phyloP scores from a whole-genome alignment of 2,888 invertebrate species.

The Macaria liturata region DNA sequence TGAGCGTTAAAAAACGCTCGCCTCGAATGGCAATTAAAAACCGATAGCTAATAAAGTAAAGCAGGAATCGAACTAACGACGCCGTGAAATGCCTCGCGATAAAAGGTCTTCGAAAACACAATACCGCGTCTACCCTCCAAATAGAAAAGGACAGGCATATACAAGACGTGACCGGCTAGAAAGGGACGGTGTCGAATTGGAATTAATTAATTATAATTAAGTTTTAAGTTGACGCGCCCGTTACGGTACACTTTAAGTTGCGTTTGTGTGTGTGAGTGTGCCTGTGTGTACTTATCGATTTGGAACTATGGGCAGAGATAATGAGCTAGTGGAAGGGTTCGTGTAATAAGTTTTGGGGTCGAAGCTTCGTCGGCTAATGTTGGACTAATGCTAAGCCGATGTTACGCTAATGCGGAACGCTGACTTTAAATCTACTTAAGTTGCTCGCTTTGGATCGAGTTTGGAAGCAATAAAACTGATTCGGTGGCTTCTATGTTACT shows the following conservation, averaged over 20 bases:
- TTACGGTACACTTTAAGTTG: slow-evolving; percentile 76
- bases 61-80: slow-evolving; percentile 77
- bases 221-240: slow-evolving; percentile 89
- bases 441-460: not conserved
- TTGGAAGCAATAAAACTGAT: not conserved
- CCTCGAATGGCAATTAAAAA: slow-evolving; percentile 76
- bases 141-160: slow-evolving; percentile 65
- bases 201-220: slow-evolving; percentile 93
- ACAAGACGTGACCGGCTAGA: slow-evolving; percentile 72
- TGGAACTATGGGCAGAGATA: slow-evolving; percentile 79
- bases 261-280: slow-evolving; percentile 65
- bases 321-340: slow-evolving; percentile 62
- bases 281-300: slow-evolving; percentile 74
- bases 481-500: too few relatives aligned
- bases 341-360: slow-evolving; percentile 74
- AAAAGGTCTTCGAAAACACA: slow-evolving; percentile 82
- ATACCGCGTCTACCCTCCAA: slow-evolving; percentile 74
- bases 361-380: slow-evolving; percentile 41
- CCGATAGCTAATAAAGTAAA: slow-evolving; percentile 77
- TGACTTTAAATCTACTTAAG: slow-evolving; percentile 20
- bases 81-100: slow-evolving; percentile 77
- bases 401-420: slow-evolving; percentile 16
- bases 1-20: slow-evolving; percentile 39
- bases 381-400: slow-evolving; percentile 26
- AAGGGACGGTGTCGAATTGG: slow-evolving; percentile 83